A percentile compares a stretch with the other conserved stretches of the same genome.
Conservation (phyloP, 2,888 invertebrate genomes). For the Cheilosia soror region DNA sequence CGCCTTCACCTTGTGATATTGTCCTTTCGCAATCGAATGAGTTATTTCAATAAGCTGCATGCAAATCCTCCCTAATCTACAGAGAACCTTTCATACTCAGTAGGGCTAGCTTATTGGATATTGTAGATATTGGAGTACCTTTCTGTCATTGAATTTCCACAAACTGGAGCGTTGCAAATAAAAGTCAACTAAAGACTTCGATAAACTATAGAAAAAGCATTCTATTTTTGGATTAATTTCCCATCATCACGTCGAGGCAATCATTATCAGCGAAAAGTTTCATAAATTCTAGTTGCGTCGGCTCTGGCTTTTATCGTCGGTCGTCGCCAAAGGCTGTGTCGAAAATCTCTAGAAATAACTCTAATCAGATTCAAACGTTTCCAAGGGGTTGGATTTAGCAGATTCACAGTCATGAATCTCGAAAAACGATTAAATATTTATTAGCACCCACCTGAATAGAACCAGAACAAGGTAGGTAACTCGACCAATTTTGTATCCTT, state of each 20-base stretch:
- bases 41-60: too few relatives aligned
- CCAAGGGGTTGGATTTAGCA: not conserved
- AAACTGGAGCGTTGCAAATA: conserved; percentile 1
- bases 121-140: too few relatives aligned
- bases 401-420: conserved; percentile 1
- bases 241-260: conserved; percentile 28
- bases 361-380: conserved; percentile 30
- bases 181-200: not conserved
- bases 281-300: conserved; percentile 1
- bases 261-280: conserved; percentile 32
- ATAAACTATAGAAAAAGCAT: conserved; percentile 14
- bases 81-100: too few relatives aligned
- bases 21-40: too few relatives aligned
- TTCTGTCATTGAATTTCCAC: conserved; percentile 25
- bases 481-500: not conserved
- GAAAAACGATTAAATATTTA: conserved; percentile 49
- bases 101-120: too few relatives aligned
- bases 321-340: conserved; percentile 14
- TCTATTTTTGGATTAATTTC: conserved; percentile 50
- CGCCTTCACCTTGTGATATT: too few relatives aligned
- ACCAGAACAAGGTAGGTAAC: not conserved
- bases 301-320: not conserved
- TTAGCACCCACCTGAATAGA: conserved; percentile 20
- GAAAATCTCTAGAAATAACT: conserved; percentile 26
- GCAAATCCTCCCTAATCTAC: too few relatives aligned